Conservation (phyloP, 2,888 invertebrate species). For the Cryptus armator region DNA sequence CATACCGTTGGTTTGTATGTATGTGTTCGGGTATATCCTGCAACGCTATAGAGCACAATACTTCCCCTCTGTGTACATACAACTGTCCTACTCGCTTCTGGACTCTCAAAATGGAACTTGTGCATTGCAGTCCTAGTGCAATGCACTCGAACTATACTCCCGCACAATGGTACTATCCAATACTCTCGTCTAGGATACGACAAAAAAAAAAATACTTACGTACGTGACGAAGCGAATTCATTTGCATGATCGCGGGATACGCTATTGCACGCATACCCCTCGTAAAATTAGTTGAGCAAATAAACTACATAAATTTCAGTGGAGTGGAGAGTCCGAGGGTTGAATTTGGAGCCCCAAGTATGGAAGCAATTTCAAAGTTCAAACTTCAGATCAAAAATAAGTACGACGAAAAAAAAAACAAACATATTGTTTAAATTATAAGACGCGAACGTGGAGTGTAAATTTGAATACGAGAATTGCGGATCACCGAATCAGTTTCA, state of each 20-base stretch:
- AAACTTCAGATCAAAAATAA: background rate
- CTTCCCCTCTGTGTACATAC: constrained; percentile 30
- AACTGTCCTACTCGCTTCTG: constrained; percentile 37
- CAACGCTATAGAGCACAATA: constrained; percentile 17
- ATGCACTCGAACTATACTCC: constrained; percentile 16
- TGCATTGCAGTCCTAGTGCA: constrained; percentile 47
- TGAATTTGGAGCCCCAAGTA: background rate
- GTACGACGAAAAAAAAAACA: background rate
- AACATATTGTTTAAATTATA: background rate
- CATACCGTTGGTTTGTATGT: constrained; percentile 31
- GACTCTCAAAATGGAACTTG: constrained; percentile 51
- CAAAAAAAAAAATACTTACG: constrained; percentile 2
- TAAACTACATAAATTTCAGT: background rate
- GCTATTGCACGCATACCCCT: background rate
- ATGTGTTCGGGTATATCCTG: constrained; percentile 29
- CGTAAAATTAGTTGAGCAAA: constrained; percentile 20
- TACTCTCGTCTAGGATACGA: constrained; percentile 6
- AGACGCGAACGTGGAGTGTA: background rate
- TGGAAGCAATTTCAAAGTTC: background rate
- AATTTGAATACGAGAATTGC: background rate
- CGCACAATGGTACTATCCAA: background rate
- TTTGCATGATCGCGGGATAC: constrained; percentile 14
- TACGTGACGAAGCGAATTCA: constrained; percentile 17
- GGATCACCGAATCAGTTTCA: constrained; percentile 4
- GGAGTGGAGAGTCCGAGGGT: background rate